These are phyloP conservation scores for Polyommatus icarus DNA, from an alignment of 2,888 invertebrate species.

Conservation along the genomic window DNA sequence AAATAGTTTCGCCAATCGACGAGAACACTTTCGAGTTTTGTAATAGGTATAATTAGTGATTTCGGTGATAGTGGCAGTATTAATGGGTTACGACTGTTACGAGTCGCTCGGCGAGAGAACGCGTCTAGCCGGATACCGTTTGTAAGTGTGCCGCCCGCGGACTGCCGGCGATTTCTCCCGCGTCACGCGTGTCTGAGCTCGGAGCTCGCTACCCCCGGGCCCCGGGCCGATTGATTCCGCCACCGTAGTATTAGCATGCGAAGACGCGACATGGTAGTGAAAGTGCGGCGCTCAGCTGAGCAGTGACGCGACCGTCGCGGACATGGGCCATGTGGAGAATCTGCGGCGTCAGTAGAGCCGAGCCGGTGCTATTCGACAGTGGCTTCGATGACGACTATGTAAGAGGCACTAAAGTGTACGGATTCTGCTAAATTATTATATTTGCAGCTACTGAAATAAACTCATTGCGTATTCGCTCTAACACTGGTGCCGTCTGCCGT, in stretches of 20 bases:
- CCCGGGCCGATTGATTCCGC: slow-evolving; percentile 60
- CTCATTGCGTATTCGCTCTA: too few species aligned
- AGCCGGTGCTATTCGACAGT: slow-evolving; percentile 66
- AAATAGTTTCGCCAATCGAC: slow-evolving; percentile 24
- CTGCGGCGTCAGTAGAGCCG: slow-evolving; percentile 75
- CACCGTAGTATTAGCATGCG: slow-evolving; percentile 60
- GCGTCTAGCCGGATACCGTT: slow-evolving; percentile 58
- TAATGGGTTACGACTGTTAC: background rate
- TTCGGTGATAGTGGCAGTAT: slow-evolving; percentile 17
- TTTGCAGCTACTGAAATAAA: slow-evolving; percentile 26
- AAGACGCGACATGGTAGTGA: slow-evolving; percentile 55
- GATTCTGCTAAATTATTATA: background rate
- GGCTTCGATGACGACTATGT: slow-evolving; percentile 68
- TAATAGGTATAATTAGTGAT: slow-evolving; percentile 13
- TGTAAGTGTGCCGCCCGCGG: slow-evolving; percentile 61
- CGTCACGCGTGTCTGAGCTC: slow-evolving; percentile 71
- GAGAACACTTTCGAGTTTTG: slow-evolving; percentile 21
- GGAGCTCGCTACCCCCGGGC: slow-evolving; percentile 55
- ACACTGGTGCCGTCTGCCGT: too few species aligned
- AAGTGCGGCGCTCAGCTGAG: slow-evolving; percentile 71
- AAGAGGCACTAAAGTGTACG: slow-evolving; percentile 48
- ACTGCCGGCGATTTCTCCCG: slow-evolving; percentile 65
- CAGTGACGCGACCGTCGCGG: slow-evolving; percentile 62
- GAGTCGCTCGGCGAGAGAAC: slow-evolving; percentile 34
- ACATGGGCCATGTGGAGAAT: slow-evolving; percentile 79